Conservation (phyloP, 2,797 vertebrate species). For the Natrix natrix region DNA sequence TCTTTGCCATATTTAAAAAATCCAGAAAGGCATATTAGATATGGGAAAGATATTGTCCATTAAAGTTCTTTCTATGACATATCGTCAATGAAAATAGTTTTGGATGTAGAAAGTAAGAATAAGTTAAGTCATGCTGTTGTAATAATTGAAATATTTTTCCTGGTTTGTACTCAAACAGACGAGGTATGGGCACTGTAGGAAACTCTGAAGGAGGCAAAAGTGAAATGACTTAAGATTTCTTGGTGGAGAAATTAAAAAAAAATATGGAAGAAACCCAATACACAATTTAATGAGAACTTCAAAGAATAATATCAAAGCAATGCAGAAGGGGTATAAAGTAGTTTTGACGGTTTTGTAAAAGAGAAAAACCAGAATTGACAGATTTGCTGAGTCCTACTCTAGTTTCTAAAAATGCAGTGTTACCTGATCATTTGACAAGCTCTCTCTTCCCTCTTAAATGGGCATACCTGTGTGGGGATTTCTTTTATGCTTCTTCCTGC, state of each 20-base stretch:
- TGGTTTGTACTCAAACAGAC: neutral
- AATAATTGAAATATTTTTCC: slow-evolving; percentile 6
- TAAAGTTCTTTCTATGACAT: slow-evolving; percentile 30
- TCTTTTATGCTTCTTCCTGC: neutral
- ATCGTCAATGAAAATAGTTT: slow-evolving; percentile 32
- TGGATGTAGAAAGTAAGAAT: slow-evolving; percentile 3
- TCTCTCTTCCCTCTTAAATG: neutral
- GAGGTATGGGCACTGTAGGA: neutral
- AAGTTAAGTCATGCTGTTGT: slow-evolving; percentile 4
- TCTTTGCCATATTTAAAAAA: slow-evolving; percentile 46
- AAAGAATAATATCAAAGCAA: neutral
- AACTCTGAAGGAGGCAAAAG: neutral
- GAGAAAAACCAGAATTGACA: neutral
- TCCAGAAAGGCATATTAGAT: slow-evolving; percentile 23
- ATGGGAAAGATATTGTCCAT: slow-evolving; percentile 33
- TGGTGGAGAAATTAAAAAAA: neutral
- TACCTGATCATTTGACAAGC: too few relatives aligned
- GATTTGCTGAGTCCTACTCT: neutral
- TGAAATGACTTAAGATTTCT: neutral
- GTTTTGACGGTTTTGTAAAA: neutral
- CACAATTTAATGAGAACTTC: neutral
- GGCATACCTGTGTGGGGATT: neutral
- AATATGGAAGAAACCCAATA: neutral
- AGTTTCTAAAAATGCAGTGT: neutral
- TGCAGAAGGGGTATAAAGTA: neutral